Base-by-base conservation (phyloP, 2,113 vertebrate genomes). In the Xenopus laevis region DNA sequence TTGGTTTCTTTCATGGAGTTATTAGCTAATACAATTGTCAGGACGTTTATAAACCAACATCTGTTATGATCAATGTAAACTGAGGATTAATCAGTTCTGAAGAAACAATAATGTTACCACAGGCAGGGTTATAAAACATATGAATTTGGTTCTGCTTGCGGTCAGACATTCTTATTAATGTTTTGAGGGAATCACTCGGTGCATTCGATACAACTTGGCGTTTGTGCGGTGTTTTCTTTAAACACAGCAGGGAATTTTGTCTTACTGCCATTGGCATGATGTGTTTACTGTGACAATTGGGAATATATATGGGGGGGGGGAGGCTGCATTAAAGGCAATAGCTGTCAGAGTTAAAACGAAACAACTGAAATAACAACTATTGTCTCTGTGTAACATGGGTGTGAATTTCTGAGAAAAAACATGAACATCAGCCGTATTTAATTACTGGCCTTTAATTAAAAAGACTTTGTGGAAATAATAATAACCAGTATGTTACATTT, bases 1-100 rank as follows among this genome's bases (percentile, higher is more conserved):
- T 89, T 84, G 82, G 46, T 90, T 91, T 91, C 90, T 87, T 92
- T 88, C 84, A 84, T 88, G 82, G 79, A 88, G 84, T 91, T 92
- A 90, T 91, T 92, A 91, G 84, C 89, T 92, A 92, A 91, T 89
- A 88, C 83, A 88, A 90, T 87, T 89, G 90, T 91, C 85, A 87
- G 87, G 88, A 86, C 85, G 88, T 91, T 92, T 89, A 90, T 89
- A 89, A 89, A 92, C 85, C 87, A 92, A 84, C 90, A 90, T 87
- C 87, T 87, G 87, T 87, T 89, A 80, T 78, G 80, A 87, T 87
- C 88, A 89, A 90, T 87, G 87, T 87, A 85, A 82, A 82, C 79
- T 79, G 84, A 85, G 84, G 85, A 86, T 86, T 89, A 79, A 85
- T 89, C 87, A 82, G 71, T 65, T 72, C 40, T 20, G 61, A 76